Evolutionary conservation across 2,113 vertebrate species (phyloP).

Genomic region (Hystrix cristata): DNA sequence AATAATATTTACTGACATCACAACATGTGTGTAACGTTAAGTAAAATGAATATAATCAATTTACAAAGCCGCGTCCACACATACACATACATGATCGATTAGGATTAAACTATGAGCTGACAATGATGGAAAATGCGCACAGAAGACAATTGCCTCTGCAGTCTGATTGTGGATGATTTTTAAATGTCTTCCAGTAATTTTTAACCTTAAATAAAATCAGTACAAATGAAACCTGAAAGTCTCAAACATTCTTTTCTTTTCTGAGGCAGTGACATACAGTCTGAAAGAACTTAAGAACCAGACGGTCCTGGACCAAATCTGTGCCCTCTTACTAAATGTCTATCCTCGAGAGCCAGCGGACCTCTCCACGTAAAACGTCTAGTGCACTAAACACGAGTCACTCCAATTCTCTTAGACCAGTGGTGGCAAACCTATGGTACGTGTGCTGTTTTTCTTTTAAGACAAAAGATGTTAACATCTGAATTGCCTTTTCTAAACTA

Average conservation of each 20-base stretch:
- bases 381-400: not conserved
- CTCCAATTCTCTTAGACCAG: not conserved
- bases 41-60: conserved; percentile 32
- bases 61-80: not conserved
- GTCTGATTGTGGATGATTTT: conserved; percentile 3
- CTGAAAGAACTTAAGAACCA: conserved; percentile 45
- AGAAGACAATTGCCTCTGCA: conserved; percentile 32
- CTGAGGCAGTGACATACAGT: not conserved
- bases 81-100: not conserved
- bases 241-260: not conserved
- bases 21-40: not conserved
- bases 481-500: no score
- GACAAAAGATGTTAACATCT: no score
- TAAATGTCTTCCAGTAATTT: not conserved
- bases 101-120: conserved; percentile 33
- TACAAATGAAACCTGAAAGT: conserved; percentile 43
- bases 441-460: not conserved
- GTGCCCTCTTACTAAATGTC: not conserved
- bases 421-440: not conserved
- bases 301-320: conserved; percentile 4
- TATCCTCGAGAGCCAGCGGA: not conserved
- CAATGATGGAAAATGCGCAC: conserved; percentile 4
- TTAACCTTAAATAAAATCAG: conserved; percentile 42
- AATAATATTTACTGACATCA: conserved; percentile 12
- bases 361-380: not conserved